Base-by-base conservation (phyloP, 2,888 invertebrate species). In the Petrolisthes manimaculis region DNA sequence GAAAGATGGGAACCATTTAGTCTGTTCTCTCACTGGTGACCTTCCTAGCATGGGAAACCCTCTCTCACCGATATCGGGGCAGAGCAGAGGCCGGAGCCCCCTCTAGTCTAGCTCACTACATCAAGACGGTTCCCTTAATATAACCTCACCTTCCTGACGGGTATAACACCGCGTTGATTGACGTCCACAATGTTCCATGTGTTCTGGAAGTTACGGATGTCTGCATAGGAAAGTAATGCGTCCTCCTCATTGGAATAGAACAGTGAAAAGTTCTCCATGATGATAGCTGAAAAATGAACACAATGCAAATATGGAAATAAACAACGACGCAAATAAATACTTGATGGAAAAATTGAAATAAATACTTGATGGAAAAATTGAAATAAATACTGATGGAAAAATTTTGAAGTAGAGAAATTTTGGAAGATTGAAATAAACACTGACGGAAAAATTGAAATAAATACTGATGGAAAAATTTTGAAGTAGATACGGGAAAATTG, bases 211-310 rank as follows among this genome's bases (percentile, higher is more conserved):
- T 99, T 99, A 91, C 99, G 95, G 91, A 99, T 99, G 92, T 99
- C 99, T 3, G 98, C 99, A 93, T 99, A 99, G 2, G 99, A 99
- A 24, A 99, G 94, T 84, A 99, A 93, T 0, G 99, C 99, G 93
- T 99, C 99, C 94, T 99, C 99, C 94, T 99, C 99, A 92, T 99
- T 99, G 0, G 99, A 99, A 93, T 99, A 99, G 93, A 99, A 99
- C 92, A 99, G 94, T 0, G 99, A 99, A 94, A 99, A 99, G 94
- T 99, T 99, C 95, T 99, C 99, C 99, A 99, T 99, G 94, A 99
- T 99, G 94, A 99, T 99, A 95, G 99, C 99, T 89, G 78, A 3
- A 67, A 51, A 18, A 21, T 74, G n/a, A 21, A 61, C 61, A 9
- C 14, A 9, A 9, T 61, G 61, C 8, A n/a, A n/a, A 77, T 77